phyloP scores from a whole-genome alignment of 2,888 invertebrate species.

The Drosophila fulvimacula region DNA sequence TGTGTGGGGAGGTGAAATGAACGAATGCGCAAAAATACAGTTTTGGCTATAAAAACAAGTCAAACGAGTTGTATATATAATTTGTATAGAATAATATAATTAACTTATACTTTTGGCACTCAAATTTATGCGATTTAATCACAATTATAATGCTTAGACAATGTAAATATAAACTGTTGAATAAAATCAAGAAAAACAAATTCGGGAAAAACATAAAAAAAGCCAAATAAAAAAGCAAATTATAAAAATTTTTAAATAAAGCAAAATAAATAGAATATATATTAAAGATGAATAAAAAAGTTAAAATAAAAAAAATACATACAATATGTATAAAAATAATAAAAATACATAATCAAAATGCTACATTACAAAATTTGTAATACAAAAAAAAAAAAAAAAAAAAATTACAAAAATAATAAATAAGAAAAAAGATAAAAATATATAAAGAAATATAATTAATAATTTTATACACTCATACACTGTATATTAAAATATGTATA shows the following conservation, averaged over 20 bases:
- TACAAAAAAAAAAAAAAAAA: background rate
- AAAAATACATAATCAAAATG: too few relatives aligned
- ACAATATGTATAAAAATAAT: too few relatives aligned
- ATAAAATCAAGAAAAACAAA: background rate
- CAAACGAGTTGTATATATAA: constrained; percentile 33
- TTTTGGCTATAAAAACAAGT: constrained; percentile 33
- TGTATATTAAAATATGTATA: too few relatives aligned
- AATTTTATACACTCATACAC: too few relatives aligned
- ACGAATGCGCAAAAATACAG: constrained; percentile 21
- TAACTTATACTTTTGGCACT: constrained; percentile 16
- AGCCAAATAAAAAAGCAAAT: background rate
- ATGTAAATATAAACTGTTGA: background rate
- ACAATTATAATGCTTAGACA: constrained; percentile 1
- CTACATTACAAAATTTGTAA: background rate
- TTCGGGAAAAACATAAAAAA: background rate
- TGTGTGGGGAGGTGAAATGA: background rate
- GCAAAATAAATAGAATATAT: too few relatives aligned
- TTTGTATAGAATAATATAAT: constrained; percentile 26
- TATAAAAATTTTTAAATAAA: too few relatives aligned
- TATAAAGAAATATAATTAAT: background rate
- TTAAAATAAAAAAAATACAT: too few relatives aligned
- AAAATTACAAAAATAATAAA: background rate
- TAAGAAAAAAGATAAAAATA: too few relatives aligned
- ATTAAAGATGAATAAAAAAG: too few relatives aligned
- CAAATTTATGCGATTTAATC: constrained; percentile 6